Base-by-base conservation (phyloP, 64 coral and sea anemone genomes). In the Stylophora pistillata region DNA sequence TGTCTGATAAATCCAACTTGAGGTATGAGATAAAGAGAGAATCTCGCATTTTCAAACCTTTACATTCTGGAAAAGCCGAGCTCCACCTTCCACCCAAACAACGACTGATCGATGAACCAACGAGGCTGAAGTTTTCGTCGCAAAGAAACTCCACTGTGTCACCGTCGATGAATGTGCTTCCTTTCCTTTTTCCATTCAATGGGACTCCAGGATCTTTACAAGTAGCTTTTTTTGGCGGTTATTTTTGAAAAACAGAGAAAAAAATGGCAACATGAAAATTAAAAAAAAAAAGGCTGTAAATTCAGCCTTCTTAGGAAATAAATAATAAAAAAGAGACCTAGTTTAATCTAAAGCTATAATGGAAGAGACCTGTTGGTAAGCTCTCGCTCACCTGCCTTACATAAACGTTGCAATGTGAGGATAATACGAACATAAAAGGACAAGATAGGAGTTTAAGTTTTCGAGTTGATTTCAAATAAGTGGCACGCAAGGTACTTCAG, bases 141-240 rank as follows among this genome's bases (percentile, higher is more conserved):
- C 85, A 87, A 16, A 23, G 25, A 76, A 87, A 87, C 58, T 73
- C 85, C 20, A 74, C 55, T 59, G 85, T 58, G 53, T 63, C 85
- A 9, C 85, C 85, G 30, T 87, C 73, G n/a, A 73, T 74, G 62
- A 91, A 91, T 15, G 32, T 30, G 6, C 64, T 60, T 85, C 89
- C 89, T 32, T 25, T 85, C 54, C 89, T 59, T 14, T 29, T 53
- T 10, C 89, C 89, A 86, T 91, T 74, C 9, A 65, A 23, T 77
- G 81, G 81, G 17, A 66, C 29, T 10, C 89, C 89, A 91, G 89
- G 89, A 86, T 91, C 81, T 13, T 58, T 21, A 30, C 89, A 91
- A 56, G 77, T 80, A 21, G 62, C 75, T 89, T 47, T 47, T 47
- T 47, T 4, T 7, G n/a, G 7, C 37, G 37, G 0, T 47, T 47